phyloP scores from a whole-genome alignment of 2,888 invertebrate genomes.

The Steromphala cineraria region DNA sequence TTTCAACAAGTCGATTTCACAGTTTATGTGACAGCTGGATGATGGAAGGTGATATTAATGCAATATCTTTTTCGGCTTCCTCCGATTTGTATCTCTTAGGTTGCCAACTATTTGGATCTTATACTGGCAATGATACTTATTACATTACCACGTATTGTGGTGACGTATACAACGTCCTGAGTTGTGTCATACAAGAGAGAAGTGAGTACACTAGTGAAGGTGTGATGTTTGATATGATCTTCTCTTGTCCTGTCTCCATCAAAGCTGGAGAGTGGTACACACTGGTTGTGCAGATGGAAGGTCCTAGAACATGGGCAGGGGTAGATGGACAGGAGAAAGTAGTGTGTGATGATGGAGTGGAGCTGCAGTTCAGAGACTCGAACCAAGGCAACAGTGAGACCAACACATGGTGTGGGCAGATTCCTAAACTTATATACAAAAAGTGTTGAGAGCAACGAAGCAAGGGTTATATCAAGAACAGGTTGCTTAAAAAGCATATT shows the following conservation, averaged over 20 bases:
- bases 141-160: background rate
- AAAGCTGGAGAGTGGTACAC: background rate
- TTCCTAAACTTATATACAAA: background rate
- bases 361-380: background rate
- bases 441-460: too few species aligned
- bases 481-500: too few species aligned
- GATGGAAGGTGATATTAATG: background rate
- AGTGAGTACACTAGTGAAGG: background rate
- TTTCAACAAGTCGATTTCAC: background rate
- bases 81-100: background rate
- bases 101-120: background rate
- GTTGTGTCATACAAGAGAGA: background rate
- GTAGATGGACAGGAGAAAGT: background rate
- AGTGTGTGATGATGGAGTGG: background rate
- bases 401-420: background rate
- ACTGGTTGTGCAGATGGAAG: background rate
- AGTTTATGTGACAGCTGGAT: accelerated
- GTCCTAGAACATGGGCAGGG: background rate
- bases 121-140: background rate
- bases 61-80: background rate
- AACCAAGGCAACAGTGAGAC: background rate
- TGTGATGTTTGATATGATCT: background rate
- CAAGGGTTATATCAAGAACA: too few species aligned
- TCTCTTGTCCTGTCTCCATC: background rate
- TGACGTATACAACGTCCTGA: background rate